Base-by-base conservation (phyloP, 2,888 invertebrate genomes). In the Dascillus cervinus region DNA sequence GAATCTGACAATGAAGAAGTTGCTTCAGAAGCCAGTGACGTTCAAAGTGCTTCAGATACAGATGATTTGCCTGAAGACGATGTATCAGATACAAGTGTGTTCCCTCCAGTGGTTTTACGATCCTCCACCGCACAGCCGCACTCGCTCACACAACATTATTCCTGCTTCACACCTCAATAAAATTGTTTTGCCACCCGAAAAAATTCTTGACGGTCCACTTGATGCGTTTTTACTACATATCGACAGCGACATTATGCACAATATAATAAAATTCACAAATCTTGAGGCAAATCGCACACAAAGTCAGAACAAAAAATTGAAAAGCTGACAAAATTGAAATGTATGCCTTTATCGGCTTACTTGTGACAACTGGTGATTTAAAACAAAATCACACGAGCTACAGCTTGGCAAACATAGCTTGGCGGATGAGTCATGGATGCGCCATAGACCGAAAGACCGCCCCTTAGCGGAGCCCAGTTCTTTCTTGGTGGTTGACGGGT, bases 101-200 rank as follows among this genome's bases (percentile, higher is more conserved):
- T 22, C 9, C n/a, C n/a, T 11, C n/a, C 22, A 22, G 22, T 22
- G 22, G 3, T 22, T 22, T 22, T 22, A n/a, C 11, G 22, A 22
- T 8, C n/a, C 22, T 22, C 22, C 22, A 22, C 22, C 22, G 11
- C 9, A 22, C 22, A 22, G 22, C n/a, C 5, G 22, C 22, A 22
- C 22, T 22, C 22, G 22, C 22, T 22, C 22, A 4, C 22, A 22
- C 9, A 22, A 22, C 22, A 22, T 22, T 22, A 22, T 8, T 22
- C 3, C n/a, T 22, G 11, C 22, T n/a, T 22, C 22, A 22, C n/a
- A 22, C 4, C 22, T 22, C 22, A 22, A 22, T 22, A 5, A 5
- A 22, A 11, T 22, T 8, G n/a, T 8, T 22, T 22, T 22, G 22
- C 22, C 22, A 22, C 22, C n/a, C n/a, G 22, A 11, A 8, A 22